phyloP scores from a whole-genome alignment of 1,140 invertebrate genomes.

The Homarus americanus region DNA sequence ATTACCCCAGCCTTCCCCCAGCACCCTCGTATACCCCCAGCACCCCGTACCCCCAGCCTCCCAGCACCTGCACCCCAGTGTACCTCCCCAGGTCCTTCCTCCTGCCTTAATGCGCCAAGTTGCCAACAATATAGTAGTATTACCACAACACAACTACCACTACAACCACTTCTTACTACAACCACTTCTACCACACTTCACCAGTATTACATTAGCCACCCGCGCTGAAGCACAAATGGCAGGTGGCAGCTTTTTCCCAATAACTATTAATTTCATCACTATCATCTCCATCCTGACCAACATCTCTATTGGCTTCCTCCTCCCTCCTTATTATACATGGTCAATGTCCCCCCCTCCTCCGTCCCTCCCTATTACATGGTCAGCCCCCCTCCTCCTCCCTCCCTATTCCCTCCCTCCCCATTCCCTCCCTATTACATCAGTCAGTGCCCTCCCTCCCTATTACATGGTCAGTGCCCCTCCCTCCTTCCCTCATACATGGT shows the following conservation, averaged over 20 bases:
- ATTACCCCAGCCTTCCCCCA: no score
- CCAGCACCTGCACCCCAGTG: no score
- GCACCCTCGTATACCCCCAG: no score
- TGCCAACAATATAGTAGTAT: no score
- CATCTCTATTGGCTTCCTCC: not conserved
- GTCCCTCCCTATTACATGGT: not conserved
- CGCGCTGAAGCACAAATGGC: not conserved
- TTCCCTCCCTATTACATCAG: not conserved
- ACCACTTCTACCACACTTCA: not conserved
- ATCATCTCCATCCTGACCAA: constrained; percentile 5
- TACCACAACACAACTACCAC: no score
- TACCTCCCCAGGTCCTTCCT: no score
- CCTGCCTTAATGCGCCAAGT: no score
- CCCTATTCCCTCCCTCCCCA: not conserved
- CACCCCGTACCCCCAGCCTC: no score
- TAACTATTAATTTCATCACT: constrained; percentile 16
- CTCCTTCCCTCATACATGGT: no score
- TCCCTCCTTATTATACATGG: not conserved
- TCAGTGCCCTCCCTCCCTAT: not conserved
- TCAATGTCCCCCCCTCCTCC: not conserved
- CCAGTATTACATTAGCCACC: not conserved
- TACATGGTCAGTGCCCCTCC: no score
- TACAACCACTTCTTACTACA: not conserved
- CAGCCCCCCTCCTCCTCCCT: no score
- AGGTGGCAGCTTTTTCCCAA: not conserved